phyloP scores from a whole-genome alignment of 2,888 invertebrate species.

The Ellobium chinense region DNA sequence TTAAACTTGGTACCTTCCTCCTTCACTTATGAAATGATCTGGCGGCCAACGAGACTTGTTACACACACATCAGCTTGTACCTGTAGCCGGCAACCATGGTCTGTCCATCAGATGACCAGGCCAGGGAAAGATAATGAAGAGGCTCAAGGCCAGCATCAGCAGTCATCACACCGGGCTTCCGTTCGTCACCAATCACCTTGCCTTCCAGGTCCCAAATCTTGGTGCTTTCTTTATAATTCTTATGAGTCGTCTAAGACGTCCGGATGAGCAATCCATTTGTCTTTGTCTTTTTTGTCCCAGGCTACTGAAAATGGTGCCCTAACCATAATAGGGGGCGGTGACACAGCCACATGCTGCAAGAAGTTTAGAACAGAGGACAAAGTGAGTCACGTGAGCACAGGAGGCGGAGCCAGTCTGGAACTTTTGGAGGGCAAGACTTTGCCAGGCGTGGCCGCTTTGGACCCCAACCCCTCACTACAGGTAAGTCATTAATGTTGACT shows the following conservation, averaged over 20 bases:
- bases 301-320: conserved; percentile 83
- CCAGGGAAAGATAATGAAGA: conserved; percentile 96
- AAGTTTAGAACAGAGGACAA: conserved; percentile 96
- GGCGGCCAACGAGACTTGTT: conserved; percentile 88
- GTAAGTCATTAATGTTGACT: no score
- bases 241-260: no score
- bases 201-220: conserved; percentile 98
- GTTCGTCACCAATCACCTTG: conserved; percentile 99
- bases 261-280: no score
- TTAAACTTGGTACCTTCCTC: background rate
- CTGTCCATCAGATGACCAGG: conserved; percentile 99
- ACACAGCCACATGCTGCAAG: conserved; percentile 92
- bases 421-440: conserved; percentile 77
- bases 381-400: conserved; percentile 83
- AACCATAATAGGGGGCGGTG: conserved; percentile 94
- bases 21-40: background rate
- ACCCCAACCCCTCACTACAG: conserved; percentile 46
- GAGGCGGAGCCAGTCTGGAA: conserved; percentile 79
- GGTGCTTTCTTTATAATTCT: no score
- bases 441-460: conserved; percentile 74
- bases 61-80: conserved; percentile 98
- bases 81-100: conserved; percentile 99
- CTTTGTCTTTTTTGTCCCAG: no score
- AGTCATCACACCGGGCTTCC: conserved; percentile 95
- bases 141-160: conserved; percentile 89